Evolutionary conservation across 2,113 vertebrate genomes (phyloP), one percentile per base, ranked within the genome.

Genomic region (Alligator mississippiensis): DNA sequence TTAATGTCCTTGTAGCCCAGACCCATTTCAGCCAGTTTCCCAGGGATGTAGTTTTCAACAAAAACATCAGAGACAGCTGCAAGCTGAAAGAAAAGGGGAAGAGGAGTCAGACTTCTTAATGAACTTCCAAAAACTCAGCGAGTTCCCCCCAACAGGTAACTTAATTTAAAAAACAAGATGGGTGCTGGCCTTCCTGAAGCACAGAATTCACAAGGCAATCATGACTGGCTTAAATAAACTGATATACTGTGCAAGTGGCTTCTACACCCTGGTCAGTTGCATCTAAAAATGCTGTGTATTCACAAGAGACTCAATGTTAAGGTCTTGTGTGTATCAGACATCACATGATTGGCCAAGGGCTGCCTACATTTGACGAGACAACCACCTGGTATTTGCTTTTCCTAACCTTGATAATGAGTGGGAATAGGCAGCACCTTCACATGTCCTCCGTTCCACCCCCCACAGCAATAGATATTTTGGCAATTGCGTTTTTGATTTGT

Each of bases 1-100:
- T 96, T 97, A 77, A 99, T 96, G 60, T 99, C 98, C 93, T 98
- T 97, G 82, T 98, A 99, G 17, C 99, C 99, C 47, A 99, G 96
- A 57, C 99, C 98, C 98, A 99, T 94, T 93, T 97, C 93, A 83
- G 95, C 77, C 34, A 99, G 97, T 81, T 99, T 99, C 9, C 99
- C 99, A 58, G 99, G 99, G 12, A 99, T 8, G 47, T 98, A 99
- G 97, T 99, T 99, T 95, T 99, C 99, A 89, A 99, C 97, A 93
- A 99, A 96, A 82, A 99, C 98, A 97, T 99, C 99, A 93, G 98
- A 99, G 80, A 97, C 97, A 88, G 96, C 96, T 96, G 99, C 98
- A 80, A 99, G 98, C 99, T 99, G 95, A 96, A 63, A 92, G 90
- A 95, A 97, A 95, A 97, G 21, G 70, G 88, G 88, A 92, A 79